Evolutionary conservation across 2,888 invertebrate genomes (phyloP), one percentile per base, ranked within the genome.

Genomic region (Itoplectis maculator): DNA sequence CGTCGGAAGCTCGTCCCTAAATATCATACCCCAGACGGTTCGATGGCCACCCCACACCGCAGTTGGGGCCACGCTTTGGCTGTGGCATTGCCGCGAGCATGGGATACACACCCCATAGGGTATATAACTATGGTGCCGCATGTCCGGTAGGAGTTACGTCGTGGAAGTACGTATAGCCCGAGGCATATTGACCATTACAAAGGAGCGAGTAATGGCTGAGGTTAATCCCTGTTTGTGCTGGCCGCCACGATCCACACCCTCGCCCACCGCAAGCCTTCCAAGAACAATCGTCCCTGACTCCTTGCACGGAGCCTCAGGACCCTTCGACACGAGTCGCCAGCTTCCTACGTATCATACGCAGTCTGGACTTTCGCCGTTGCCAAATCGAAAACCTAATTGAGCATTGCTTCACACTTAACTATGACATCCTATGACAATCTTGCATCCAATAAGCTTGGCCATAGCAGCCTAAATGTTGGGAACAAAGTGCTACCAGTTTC

Each of bases 121-220:
- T n/a, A n/a, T 23, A 8, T 6, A 42, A 11, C 8, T 2, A 20
- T 8, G 7, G 35, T 6, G 35, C 54, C 45, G 47, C 42, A 59
- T 59, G n/a, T 47, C 9, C 68, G 47, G 45, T 18, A 47, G 47
- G 63, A 75, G 79, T 75, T 72, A 66, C 74, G 59, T 79, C 65
- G 42, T 70, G 49, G 73, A 75, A 73, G 81, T 81, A 66, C 80
- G 68, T 76, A 63, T 75, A 85, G 82, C 84, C 81, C 54, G 76
- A 76, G 83, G 86, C 82, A 86, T 87, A 88, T 85, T 86, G 88
- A 89, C 87, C 82, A 80, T 84, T 85, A 86, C 87, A 88, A 89
- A 88, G 87, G 85, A 85, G 85, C 86, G 85, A 85, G 87, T 87
- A 88, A 89, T 88, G 88, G 88, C 86, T 85, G 82, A 86, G 85